These are phyloP conservation scores for Drepana arcuata DNA, from an alignment of 1,140 invertebrate genomes.

Conservation along the genomic window DNA sequence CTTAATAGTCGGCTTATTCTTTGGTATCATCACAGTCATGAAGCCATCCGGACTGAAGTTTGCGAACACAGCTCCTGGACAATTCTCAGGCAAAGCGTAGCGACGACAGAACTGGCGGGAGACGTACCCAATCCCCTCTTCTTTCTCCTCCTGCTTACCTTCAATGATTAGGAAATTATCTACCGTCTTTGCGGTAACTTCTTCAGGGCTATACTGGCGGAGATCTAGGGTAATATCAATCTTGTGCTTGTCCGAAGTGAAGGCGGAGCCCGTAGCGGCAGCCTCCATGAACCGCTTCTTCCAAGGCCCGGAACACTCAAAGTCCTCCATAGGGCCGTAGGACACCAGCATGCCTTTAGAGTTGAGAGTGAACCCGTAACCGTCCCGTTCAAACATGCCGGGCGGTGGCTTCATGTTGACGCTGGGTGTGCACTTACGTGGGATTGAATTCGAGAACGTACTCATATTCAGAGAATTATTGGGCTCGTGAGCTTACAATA, in stretches of 20 bases:
- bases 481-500: no score
- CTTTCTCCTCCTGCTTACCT: slow-evolving; percentile 83
- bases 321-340: no score
- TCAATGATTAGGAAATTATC: slow-evolving; percentile 79
- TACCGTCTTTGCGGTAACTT: slow-evolving; percentile 85
- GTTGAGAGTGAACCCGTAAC: no score
- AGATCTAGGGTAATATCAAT: slow-evolving; percentile 85
- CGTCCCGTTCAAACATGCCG: no score
- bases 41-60: slow-evolving; percentile 83
- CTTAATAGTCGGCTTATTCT: slow-evolving; percentile 63
- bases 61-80: slow-evolving; percentile 76
- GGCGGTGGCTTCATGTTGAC: no score
- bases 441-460: no score
- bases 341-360: no score
- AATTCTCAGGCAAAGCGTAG: slow-evolving; percentile 80
- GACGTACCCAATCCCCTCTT: slow-evolving; percentile 82
- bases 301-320: slow-evolving; percentile 83
- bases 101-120: slow-evolving; percentile 80
- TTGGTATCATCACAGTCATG: slow-evolving; percentile 77
- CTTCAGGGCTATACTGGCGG: slow-evolving; percentile 87
- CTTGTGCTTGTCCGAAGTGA: slow-evolving; percentile 72
- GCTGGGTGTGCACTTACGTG: no score
- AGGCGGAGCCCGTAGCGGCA: slow-evolving; percentile 80
- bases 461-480: no score
- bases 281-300: slow-evolving; percentile 70